Evolutionary conservation across 2,113 vertebrate species (phyloP).

Genomic region (Lepus timidus): DNA sequence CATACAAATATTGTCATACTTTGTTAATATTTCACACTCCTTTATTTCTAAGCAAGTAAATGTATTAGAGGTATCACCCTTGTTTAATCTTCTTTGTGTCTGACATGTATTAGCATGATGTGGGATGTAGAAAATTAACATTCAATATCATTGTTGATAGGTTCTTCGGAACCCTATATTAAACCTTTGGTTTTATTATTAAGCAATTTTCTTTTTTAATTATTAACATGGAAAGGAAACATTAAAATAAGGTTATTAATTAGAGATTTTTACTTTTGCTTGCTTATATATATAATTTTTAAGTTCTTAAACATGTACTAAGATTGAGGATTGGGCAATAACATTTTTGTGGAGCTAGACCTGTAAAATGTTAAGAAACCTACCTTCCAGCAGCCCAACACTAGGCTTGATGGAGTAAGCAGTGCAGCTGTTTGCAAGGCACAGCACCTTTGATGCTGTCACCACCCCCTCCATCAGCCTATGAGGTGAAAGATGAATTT

Average conservation of each 20-base stretch:
- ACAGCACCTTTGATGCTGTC: background rate
- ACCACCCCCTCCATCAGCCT: background rate
- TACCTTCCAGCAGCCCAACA: background rate
- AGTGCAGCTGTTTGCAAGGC: background rate
- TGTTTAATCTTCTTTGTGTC: background rate
- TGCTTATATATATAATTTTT: background rate
- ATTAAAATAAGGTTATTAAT: conserved; percentile 1
- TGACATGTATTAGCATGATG: background rate
- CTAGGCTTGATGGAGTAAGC: background rate
- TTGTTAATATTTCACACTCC: background rate
- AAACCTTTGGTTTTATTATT: background rate
- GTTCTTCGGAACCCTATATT: background rate
- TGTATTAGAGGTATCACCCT: background rate
- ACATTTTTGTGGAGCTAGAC: background rate
- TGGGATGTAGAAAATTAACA: background rate
- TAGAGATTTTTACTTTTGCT: background rate
- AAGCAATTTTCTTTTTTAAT: background rate
- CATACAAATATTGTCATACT: background rate
- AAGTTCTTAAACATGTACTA: background rate
- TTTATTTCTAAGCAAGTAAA: background rate
- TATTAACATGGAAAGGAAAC: background rate
- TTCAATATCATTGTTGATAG: conserved; percentile 9
- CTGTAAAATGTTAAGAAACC: background rate
- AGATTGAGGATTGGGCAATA: background rate
- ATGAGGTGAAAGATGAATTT: background rate